Percentiles rank a stretch among this genome's conserved stretches.
phyloP scores from a whole-genome alignment of 2,797 vertebrate species.

The Serranus cabrilla region DNA sequence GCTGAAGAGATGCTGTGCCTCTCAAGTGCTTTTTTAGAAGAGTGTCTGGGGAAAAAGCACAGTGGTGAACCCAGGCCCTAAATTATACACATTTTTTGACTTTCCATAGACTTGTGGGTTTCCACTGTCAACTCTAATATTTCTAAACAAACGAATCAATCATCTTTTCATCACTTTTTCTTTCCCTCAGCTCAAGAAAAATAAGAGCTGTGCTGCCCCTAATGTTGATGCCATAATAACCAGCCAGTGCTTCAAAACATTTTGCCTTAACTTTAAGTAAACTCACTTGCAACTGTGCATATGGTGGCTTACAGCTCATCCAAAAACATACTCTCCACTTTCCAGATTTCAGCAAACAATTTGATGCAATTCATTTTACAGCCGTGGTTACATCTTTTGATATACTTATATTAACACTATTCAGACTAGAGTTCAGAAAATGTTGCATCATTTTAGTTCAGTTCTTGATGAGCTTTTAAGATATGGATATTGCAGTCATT shows the following conservation, averaged over 20 bases:
- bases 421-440: slow-evolving; percentile 16
- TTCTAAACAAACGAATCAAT: slow-evolving; percentile 5
- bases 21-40: too few species aligned
- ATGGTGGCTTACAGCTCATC: background rate
- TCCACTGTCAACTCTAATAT: slow-evolving; percentile 6
- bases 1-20: too few species aligned
- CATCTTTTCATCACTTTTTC: slow-evolving; percentile 13
- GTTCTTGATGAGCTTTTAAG: slow-evolving; percentile 3
- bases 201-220: slow-evolving; percentile 7
- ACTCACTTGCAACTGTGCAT: background rate
- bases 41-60: too few species aligned
- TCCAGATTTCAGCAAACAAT: slow-evolving; percentile 21
- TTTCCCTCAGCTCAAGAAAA: background rate
- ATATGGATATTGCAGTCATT: slow-evolving; percentile 5
- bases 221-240: slow-evolving; percentile 2
- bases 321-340: slow-evolving; percentile 7
- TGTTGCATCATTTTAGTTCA: slow-evolving; percentile 8
- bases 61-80: too few species aligned
- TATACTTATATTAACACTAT: slow-evolving; percentile 3
- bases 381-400: slow-evolving; percentile 16
- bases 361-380: slow-evolving; percentile 9
- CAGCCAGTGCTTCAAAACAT: background rate
- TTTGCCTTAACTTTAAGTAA: background rate
- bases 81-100: background rate
- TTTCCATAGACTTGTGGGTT: slow-evolving; percentile 5